Evolutionary conservation across 2,797 vertebrate genomes (phyloP).

Genomic region (Catostomus latipinnis): DNA sequence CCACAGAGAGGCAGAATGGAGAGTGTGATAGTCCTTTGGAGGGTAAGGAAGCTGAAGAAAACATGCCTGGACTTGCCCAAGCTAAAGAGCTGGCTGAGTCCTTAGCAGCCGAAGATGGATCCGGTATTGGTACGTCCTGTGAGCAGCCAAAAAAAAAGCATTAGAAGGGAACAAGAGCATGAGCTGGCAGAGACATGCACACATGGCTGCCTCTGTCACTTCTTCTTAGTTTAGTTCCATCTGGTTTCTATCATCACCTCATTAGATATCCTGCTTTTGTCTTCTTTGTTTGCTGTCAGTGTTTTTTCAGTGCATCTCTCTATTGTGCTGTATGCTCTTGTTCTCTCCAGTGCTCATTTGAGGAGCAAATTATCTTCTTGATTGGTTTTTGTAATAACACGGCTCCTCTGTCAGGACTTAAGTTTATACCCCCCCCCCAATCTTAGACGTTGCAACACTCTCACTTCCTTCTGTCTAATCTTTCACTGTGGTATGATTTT

Average conservation of each 20-base stretch:
- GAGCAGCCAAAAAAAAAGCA: slow-evolving; percentile 37
- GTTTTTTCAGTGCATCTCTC: slow-evolving; percentile 52
- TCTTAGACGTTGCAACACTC: not conserved
- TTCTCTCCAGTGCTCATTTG: slow-evolving; percentile 63
- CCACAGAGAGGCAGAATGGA: slow-evolving; percentile 69
- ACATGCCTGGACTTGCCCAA: slow-evolving; percentile 87
- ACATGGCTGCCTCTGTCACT: not conserved
- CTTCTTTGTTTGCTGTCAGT: slow-evolving; percentile 4
- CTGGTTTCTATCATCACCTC: slow-evolving; percentile 4
- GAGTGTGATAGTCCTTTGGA: slow-evolving; percentile 81
- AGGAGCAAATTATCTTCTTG: slow-evolving; percentile 36
- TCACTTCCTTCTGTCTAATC: not conserved
- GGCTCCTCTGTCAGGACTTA: not conserved
- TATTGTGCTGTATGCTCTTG: slow-evolving; percentile 67
- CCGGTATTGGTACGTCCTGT: slow-evolving; percentile 82
- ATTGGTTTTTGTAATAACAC: slow-evolving; percentile 20
- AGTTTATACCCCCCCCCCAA: not conserved
- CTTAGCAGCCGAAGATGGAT: slow-evolving; percentile 90
- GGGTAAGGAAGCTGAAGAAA: slow-evolving; percentile 85
- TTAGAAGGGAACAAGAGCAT: slow-evolving; percentile 61
- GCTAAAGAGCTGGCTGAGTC: slow-evolving; percentile 96
- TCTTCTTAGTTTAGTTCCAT: not conserved
- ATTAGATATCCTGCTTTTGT: slow-evolving; percentile 18
- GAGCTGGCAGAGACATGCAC: slow-evolving; percentile 65
- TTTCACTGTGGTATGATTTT: not conserved